These are phyloP conservation scores for Danio tinwini DNA, from an alignment of 2,797 vertebrate species.

Conservation along the genomic window DNA sequence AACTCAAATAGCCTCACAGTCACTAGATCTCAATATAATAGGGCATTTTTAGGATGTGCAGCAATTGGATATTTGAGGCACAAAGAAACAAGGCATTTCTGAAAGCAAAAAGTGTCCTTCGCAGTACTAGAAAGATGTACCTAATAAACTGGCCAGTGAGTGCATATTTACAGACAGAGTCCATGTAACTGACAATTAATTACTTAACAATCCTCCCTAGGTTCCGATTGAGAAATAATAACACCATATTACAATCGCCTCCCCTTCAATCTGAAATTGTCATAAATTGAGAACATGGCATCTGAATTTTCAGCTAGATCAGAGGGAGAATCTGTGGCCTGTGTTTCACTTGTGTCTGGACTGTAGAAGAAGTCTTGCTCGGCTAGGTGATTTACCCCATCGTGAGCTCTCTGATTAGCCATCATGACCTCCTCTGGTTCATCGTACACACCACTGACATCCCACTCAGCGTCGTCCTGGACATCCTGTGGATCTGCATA, in stretches of 20 bases:
- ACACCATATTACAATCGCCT: conserved; percentile 1
- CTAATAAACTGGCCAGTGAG: no score
- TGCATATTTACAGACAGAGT: no score
- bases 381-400: neutral
- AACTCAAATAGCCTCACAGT: no score
- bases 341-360: neutral
- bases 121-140: no score
- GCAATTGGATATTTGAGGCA: no score
- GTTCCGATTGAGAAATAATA: no score
- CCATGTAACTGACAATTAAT: no score
- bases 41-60: no score
- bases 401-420: conserved; percentile 23
- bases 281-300: conserved; percentile 12
- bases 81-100: no score
- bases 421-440: conserved; percentile 35
- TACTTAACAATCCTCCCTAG: no score
- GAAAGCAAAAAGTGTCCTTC: no score
- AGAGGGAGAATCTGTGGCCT: neutral
- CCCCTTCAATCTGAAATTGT: conserved; percentile 21
- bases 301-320: conserved; percentile 7
- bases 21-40: no score
- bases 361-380: conserved; percentile 3
- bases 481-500: conserved; percentile 48
- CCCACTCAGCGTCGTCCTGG: conserved; percentile 2
- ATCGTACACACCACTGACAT: neutral